Evolutionary conservation across 2,113 vertebrate species (phyloP).

Genomic region (Oenanthe oenanthe): DNA sequence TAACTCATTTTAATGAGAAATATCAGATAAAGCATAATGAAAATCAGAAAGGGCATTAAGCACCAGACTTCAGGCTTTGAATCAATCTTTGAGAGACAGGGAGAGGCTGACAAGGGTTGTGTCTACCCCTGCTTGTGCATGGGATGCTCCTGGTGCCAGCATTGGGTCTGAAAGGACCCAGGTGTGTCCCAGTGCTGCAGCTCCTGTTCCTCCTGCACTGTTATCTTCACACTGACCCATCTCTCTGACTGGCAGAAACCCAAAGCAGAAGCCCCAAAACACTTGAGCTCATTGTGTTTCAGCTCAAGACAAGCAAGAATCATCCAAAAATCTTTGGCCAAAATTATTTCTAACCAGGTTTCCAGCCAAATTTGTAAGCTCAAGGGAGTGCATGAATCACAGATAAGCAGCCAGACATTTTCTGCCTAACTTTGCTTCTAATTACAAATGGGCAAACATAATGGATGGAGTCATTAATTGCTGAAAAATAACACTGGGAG

Average conservation of each 20-base stretch:
- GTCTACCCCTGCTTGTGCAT: neutral
- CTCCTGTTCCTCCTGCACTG: neutral
- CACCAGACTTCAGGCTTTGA: neutral
- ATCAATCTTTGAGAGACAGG: neutral
- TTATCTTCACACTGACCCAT: neutral
- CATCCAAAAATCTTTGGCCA: constrained; percentile 29
- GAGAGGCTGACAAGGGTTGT: neutral
- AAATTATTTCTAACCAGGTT: constrained; percentile 22
- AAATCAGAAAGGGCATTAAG: neutral
- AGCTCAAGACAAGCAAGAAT: neutral
- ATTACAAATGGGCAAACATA: constrained; percentile 17
- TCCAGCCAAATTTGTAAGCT: constrained; percentile 32
- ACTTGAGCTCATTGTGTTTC: constrained; percentile 3
- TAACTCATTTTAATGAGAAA: neutral
- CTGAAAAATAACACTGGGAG: neutral
- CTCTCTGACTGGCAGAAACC: neutral
- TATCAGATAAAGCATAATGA: neutral
- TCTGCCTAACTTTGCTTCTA: constrained; percentile 1
- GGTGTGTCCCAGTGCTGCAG: neutral
- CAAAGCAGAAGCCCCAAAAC: constrained; percentile 49
- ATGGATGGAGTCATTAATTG: neutral
- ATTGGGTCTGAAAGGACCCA: neutral
- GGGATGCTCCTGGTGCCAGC: neutral
- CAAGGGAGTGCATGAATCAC: neutral
- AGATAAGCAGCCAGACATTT: constrained; percentile 10